Percentiles rank a stretch among this genome's conserved stretches.
phyloP scores from a whole-genome alignment of 35 echinoderm and acorn worm species.

The Ptychodera flava region DNA sequence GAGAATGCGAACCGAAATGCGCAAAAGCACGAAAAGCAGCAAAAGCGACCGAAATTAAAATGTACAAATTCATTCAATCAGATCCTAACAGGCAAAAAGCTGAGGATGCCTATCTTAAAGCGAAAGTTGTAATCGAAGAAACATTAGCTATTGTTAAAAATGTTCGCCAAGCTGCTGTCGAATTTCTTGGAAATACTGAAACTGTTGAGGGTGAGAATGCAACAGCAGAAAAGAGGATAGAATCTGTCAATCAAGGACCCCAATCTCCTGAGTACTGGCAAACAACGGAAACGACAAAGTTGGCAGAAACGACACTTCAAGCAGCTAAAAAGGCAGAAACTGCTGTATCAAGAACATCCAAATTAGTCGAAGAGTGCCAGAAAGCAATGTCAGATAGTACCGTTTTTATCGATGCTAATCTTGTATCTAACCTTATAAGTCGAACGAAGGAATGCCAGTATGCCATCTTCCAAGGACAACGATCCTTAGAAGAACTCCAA shows the following conservation, averaged over 20 bases:
- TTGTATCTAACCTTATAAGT: background rate
- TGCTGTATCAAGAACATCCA: background rate
- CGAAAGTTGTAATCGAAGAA: background rate
- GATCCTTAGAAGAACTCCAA: background rate
- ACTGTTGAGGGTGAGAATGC: background rate
- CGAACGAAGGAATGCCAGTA: background rate
- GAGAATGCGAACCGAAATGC: background rate
- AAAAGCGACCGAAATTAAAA: background rate
- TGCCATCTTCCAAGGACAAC: background rate
- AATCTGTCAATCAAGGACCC: background rate
- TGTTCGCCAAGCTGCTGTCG: background rate
- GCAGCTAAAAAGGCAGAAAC: background rate
- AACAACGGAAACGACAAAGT: background rate
- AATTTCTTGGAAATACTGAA: background rate
- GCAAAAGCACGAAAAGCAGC: background rate
- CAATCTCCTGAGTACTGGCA: background rate
- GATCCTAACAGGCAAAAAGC: background rate
- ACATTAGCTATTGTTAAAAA: background rate
- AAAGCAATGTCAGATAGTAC: background rate
- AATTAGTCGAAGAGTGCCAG: background rate
- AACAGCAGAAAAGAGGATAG: background rate
- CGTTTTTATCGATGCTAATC: background rate
- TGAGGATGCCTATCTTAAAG: background rate
- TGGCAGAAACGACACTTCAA: background rate
- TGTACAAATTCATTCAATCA: background rate